Base-by-base conservation (phyloP, 2,888 invertebrate species). In the Lithosia quadra region DNA sequence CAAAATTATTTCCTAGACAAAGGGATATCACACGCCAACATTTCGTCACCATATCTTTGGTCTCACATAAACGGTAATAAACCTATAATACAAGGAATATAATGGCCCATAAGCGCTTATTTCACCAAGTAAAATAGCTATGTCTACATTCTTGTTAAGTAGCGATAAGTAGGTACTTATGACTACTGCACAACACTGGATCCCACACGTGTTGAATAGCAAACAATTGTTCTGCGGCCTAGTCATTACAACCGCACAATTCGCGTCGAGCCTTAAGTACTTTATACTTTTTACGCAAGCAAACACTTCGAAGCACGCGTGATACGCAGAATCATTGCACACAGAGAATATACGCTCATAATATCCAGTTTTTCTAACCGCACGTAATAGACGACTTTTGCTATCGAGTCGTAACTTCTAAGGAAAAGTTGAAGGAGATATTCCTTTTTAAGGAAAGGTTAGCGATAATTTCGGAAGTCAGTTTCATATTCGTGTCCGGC, bases 201-300 rank as follows among this genome's bases (percentile, higher is more conserved):
- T 65, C 67, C 61, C 70, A 70, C 70, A 65, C 63, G 65, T 57
- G 58, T 70, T 63, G 70, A 67, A 70, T 70, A 68, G 62, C 59
- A 67, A 70, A 70, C 70, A 68, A 63, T 63, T 63, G 61, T 66
- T 64, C 21, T 43, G 43, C 43, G 58, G 53, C 18, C 43, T 13
- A 60, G 18, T 49, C 49, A n/a, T 56, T 24, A 65, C 60, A n/a
- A 39, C 28, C 39, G 13, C 57, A 67, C 43, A 34, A 63, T 57
- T 58, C 34, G 21, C 63, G 63, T 34, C 55, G 8, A 36, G 33
- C 36, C 13, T 39, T 49, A 59, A 8, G 9, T 49, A 65, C 63
- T 63, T 34, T 34, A 58, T 28, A 15, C 22, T 13, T 13, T 53
- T 55, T 63, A 63, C 62, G 62, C 21, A 63, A 63, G 22, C 11